Percentiles rank a stretch among this genome's conserved stretches.
phyloP scores from a whole-genome alignment of 2,888 invertebrate genomes.

The Parthenolecanium corni region DNA sequence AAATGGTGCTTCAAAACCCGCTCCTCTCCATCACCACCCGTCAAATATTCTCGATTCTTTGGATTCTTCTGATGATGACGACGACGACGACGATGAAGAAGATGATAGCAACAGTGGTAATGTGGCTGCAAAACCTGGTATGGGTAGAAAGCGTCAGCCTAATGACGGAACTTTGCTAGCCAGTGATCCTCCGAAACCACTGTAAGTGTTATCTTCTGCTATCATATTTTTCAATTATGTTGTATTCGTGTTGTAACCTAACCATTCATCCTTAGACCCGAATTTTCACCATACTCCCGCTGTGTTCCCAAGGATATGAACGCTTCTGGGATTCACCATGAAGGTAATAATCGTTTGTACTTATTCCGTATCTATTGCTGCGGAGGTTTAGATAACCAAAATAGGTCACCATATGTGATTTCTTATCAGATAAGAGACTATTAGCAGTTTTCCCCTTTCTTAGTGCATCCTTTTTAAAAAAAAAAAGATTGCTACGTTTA shows the following conservation, averaged over 20 bases:
- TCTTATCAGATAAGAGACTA: no score
- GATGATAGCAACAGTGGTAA: slow-evolving; percentile 37
- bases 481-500: no score
- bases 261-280: not conserved
- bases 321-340: slow-evolving; percentile 37
- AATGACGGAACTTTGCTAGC: slow-evolving; percentile 91
- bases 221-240: not conserved
- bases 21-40: slow-evolving; percentile 28
- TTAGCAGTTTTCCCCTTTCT: no score
- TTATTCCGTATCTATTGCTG: no score
- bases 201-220: slow-evolving; percentile 52
- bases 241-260: not conserved
- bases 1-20: slow-evolving; percentile 34
- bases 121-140: slow-evolving; percentile 32
- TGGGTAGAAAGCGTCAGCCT: slow-evolving; percentile 39
- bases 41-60: slow-evolving; percentile 34
- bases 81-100: slow-evolving; percentile 41
- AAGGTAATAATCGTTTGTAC: slow-evolving; percentile 35
- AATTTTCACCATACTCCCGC: slow-evolving; percentile 15
- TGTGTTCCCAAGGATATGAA: slow-evolving; percentile 11
- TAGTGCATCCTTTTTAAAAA: no score
- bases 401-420: no score
- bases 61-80: slow-evolving; percentile 50
- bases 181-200: slow-evolving; percentile 91
- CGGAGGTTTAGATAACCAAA: no score